Evolutionary conservation across 2,113 vertebrate species (phyloP), one percentile per base, ranked within the genome.

Genomic region (Illadopsis cleaveri): DNA sequence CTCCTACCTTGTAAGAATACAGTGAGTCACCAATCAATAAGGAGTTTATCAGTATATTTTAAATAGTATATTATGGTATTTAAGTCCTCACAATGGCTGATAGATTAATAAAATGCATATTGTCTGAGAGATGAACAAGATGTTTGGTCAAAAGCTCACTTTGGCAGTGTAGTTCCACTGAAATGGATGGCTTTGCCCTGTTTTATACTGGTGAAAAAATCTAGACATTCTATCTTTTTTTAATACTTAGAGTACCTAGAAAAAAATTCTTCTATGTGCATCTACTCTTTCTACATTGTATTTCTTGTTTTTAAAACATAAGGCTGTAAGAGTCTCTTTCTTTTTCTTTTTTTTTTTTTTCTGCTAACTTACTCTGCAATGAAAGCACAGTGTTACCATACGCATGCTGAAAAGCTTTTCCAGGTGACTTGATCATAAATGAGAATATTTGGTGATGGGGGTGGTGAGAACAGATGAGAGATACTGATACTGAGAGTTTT

Each of bases 281-380:
- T 60, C 28, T 70, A 40, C 25, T 56, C 65, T 91, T 47, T 68
- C 6, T 14, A 47, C 5, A 72, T 37, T 77, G 20, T n/a, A 44
- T 47, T 35, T 62, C 11, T 88, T 5, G 1, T 48, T 93, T 60
- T 82, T 61, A 60, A 90, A 94, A 81, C 53, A 42, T 4, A n/a
- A 73, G 50, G 31, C 6, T 7, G 0, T 12, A 45, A 10, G 18
- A 45, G 1, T 23, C 18, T 50, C 17, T 30, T 12, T 1, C 16
- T 33, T 47, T 7, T 9, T n/a, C n/a, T n/a, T n/a, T n/a, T 15
- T 8, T 3, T 33, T 47, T 7, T 9, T 3, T 30, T 47, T 6
- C 31, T 48, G 17, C 8, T 79, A 35, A 77, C 58, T 81, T 61
- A 45, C 23, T 38, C 15, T 89, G 44, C 37, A 73, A 5, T n/a